Conservation (phyloP, 2,888 invertebrate genomes). For the Heliconius cydno region DNA sequence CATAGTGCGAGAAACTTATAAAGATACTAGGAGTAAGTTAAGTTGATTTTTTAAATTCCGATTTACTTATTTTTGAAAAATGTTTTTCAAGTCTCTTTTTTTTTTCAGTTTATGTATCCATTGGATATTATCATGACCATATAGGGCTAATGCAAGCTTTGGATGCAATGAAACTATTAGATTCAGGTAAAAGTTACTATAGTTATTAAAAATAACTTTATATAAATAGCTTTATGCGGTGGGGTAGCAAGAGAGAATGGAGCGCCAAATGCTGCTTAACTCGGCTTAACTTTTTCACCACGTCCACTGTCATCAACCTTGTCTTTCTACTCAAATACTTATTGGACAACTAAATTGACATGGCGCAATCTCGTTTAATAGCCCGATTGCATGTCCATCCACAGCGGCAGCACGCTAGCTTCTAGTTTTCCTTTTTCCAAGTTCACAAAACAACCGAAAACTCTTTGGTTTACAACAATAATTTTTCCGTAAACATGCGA, state of each 20-base stretch:
- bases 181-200: conserved; percentile 86
- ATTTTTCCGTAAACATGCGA: no score
- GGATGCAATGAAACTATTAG: conserved; percentile 90
- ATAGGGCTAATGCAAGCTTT: conserved; percentile 94
- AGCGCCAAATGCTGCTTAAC: no score
- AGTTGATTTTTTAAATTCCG: not conserved
- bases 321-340: no score
- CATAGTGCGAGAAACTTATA: conserved; percentile 91
- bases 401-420: no score
- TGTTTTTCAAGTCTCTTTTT: conserved; percentile 32
- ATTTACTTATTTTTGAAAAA: not conserved
- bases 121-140: conserved; percentile 95
- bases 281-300: no score
- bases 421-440: no score
- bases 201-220: no score
- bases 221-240: not conserved
- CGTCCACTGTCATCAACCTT: no score
- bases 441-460: no score
- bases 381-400: not conserved
- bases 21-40: conserved; percentile 93
- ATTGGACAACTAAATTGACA: no score
- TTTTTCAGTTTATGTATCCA: conserved; percentile 93
- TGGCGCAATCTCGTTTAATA: not conserved
- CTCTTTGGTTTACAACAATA: no score
- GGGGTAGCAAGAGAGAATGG: no score